A percentile compares a stretch with the other conserved stretches of the same genome.
Conservation (phyloP, 2,888 invertebrate species). For the Schizaphis graminum region DNA sequence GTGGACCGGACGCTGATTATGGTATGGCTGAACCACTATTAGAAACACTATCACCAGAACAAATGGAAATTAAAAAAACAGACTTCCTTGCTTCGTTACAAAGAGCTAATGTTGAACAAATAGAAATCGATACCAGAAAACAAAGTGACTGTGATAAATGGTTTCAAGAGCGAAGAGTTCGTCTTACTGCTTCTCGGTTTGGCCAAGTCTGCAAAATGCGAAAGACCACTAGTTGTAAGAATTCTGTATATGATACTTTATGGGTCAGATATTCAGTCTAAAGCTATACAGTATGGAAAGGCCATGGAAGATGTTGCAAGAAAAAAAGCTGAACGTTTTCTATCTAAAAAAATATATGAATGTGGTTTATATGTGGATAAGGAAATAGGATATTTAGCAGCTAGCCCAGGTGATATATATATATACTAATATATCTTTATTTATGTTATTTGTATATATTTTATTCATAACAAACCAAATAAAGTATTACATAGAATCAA, state of each 20-base stretch:
- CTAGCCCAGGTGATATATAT: no score
- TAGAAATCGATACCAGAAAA: constrained; percentile 15
- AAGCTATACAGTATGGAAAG: not conserved
- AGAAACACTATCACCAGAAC: not conserved
- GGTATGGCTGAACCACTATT: constrained; percentile 23
- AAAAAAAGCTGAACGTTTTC: no score
- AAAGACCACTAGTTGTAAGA: not conserved
- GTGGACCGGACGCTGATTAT: constrained; percentile 23
- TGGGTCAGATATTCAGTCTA: constrained; percentile 10
- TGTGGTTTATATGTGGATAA: no score
- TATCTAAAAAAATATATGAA: no score
- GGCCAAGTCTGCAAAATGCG: constrained; percentile 8
- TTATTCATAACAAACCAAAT: no score
- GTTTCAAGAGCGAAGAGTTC: not conserved
- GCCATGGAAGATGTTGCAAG: constrained; percentile 13
- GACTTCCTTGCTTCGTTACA: not conserved
- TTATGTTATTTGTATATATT: no score
- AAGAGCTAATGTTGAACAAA: constrained; percentile 2
- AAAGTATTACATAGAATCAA: no score
- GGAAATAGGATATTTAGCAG: no score
- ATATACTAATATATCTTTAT: no score
- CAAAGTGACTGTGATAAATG: constrained; percentile 12
- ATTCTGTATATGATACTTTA: constrained; percentile 22
- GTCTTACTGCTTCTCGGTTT: constrained; percentile 8
- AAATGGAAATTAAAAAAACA: not conserved